phyloP scores from a whole-genome alignment of 2,113 vertebrate genomes.

The Plectropomus leopardus region DNA sequence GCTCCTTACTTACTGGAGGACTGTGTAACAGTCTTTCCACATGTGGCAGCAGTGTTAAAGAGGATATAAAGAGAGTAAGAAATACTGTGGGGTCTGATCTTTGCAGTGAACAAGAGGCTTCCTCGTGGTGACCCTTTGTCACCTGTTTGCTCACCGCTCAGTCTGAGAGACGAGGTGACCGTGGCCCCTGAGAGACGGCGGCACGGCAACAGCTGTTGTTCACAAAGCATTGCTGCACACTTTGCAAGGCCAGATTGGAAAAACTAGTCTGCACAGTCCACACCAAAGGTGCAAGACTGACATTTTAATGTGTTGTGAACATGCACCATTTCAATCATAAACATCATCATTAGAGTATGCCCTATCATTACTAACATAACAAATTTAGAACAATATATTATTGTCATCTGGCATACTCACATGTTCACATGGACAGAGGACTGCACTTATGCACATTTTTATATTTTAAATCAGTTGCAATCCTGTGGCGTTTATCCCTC shows the following conservation, averaged over 20 bases:
- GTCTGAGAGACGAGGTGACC: conserved; percentile 13
- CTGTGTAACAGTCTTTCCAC: not conserved
- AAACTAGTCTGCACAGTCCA: not conserved
- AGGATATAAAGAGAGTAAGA: not conserved
- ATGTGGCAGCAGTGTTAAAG: not conserved
- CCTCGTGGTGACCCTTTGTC: not conserved
- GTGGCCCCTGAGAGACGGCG: not conserved
- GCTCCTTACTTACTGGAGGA: not conserved
- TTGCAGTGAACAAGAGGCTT: not conserved
- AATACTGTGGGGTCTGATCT: not conserved
- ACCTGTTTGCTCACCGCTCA: not conserved
- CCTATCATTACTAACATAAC: not conserved
- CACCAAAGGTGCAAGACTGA: not conserved
- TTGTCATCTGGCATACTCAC: no score
- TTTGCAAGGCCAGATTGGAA: not conserved
- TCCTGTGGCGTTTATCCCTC: no score
- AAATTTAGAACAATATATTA: no score
- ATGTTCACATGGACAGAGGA: not conserved
- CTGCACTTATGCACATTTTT: not conserved
- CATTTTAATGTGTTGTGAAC: not conserved
- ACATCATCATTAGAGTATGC: not conserved
- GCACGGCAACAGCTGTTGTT: not conserved
- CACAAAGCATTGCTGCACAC: conserved; percentile 7
- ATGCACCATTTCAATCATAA: not conserved
- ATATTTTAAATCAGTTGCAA: no score